Evolutionary conservation across 2,113 vertebrate genomes (phyloP).

Genomic region (Pelusios castaneus): DNA sequence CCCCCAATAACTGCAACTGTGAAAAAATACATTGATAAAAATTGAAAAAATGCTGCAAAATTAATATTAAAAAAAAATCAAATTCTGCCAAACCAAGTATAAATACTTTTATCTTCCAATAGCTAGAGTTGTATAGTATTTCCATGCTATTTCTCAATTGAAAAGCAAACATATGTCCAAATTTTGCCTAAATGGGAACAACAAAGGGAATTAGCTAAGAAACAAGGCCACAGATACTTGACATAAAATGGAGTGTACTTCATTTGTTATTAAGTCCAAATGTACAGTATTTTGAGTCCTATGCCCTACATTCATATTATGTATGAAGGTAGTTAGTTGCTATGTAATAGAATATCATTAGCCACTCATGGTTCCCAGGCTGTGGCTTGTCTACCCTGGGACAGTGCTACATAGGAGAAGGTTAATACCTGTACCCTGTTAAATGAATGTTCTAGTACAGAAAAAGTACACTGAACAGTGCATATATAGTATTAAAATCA

Average conservation of each 20-base stretch:
- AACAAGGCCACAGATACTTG: not conserved
- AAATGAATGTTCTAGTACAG: not conserved
- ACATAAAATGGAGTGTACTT: not conserved
- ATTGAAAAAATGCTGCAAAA: not conserved
- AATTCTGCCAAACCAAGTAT: not conserved
- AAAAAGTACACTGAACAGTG: not conserved
- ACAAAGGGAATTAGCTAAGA: not conserved
- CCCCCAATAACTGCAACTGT: not conserved
- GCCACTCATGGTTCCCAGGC: not conserved
- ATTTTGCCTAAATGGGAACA: not conserved
- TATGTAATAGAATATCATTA: not conserved
- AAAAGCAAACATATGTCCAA: accelerated
- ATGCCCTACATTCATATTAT: not conserved
- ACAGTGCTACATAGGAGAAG: not conserved
- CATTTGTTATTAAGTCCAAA: not conserved
- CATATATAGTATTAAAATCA: not conserved
- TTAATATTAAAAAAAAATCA: not conserved
- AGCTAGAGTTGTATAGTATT: not conserved
- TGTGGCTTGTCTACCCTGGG: not conserved
- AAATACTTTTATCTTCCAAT: not conserved
- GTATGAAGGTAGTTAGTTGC: accelerated
- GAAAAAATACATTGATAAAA: not conserved
- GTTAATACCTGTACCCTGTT: not conserved
- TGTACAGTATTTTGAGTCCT: not conserved
- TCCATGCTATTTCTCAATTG: not conserved